A percentile compares a stretch with the other conserved stretches of the same genome.
These are phyloP conservation scores for fruit fly (Drosophila melanogaster) DNA, from an alignment of 1,140 invertebrate genomes.

Conservation along the genomic window Release_6_plus_ISO1_MT NT_037436.4:16516501-16517000, in stretches of 20 bases:
- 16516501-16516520: not conserved
- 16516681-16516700: constrained; percentile 95
- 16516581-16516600: too few relatives aligned
- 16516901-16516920: constrained; percentile 76
- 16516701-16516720: constrained; percentile 97
- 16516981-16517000: constrained; percentile 38
- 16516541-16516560: too few relatives aligned
- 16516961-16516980: constrained; percentile 46
- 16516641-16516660: constrained; percentile 94
- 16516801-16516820: constrained; percentile 84
- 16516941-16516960: constrained; percentile 57
- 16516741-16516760: constrained; percentile 96
- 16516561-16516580: too few relatives aligned
- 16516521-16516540: not conserved
- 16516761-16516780: constrained; percentile 93
- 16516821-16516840: constrained; percentile 59
- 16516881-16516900: constrained; percentile 4
- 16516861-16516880: constrained; percentile 32
- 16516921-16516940: constrained; percentile 77
- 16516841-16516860: constrained; percentile 63
- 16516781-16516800: constrained; percentile 89
- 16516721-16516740: constrained; percentile 94
- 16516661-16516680: constrained; percentile 96
- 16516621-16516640: not conserved
- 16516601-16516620: too few relatives aligned